These are phyloP conservation scores for Onychorhynchus coronatus DNA, from an alignment of 2,113 vertebrate species.

Conservation along the genomic window DNA sequence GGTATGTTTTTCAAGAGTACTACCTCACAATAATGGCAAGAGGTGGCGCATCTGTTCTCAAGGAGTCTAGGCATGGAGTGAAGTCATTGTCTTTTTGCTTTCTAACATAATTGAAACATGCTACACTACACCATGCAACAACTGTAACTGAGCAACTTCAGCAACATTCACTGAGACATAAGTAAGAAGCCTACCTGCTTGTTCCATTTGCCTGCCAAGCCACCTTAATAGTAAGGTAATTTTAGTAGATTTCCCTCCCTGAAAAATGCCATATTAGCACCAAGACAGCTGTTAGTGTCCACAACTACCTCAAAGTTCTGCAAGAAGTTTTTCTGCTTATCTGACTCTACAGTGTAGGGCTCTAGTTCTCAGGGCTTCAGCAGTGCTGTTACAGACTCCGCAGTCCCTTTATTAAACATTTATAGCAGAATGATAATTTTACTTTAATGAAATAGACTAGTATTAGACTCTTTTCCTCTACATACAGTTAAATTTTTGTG, in stretches of 20 bases:
- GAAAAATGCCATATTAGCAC: background rate
- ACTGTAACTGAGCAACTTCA: background rate
- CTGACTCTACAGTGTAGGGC: background rate
- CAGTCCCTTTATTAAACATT: background rate
- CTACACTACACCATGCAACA: background rate
- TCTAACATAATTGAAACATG: background rate
- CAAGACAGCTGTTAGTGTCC: background rate
- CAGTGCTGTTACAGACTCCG: background rate
- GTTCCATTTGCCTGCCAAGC: conserved; percentile 9
- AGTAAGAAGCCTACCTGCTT: background rate
- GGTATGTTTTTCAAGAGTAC: background rate
- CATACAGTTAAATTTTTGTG: background rate
- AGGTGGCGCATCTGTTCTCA: background rate
- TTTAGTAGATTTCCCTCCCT: background rate
- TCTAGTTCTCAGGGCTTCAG: background rate
- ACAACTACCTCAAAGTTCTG: background rate
- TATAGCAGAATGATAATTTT: background rate
- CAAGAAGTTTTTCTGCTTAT: background rate
- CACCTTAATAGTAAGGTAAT: background rate
- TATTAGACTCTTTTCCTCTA: background rate
- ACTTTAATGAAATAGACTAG: background rate
- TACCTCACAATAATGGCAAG: background rate
- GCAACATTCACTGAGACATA: background rate
- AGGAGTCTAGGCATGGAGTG: background rate
- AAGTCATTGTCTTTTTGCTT: background rate